Evolutionary conservation across 2,113 vertebrate genomes (phyloP).

Genomic region (Microcebus griseorufus): DNA sequence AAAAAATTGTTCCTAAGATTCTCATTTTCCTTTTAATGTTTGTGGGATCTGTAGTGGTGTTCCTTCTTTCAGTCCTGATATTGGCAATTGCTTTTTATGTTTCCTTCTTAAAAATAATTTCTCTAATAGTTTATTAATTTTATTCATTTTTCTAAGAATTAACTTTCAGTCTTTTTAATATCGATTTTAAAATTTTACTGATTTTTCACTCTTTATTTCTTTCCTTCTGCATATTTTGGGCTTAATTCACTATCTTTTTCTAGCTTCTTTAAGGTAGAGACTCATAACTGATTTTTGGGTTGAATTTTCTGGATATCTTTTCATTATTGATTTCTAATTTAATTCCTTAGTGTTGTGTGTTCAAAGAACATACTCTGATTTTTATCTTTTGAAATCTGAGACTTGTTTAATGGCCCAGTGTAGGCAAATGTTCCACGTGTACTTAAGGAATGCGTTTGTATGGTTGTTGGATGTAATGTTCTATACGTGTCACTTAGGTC

Average conservation of each 20-base stretch:
- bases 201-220: background rate
- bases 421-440: background rate
- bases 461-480: background rate
- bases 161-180: background rate
- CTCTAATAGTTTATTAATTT: background rate
- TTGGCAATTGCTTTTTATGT: background rate
- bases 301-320: background rate
- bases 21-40: background rate
- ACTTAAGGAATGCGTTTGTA: background rate
- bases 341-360: background rate
- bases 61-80: background rate
- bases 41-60: background rate
- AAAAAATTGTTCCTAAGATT: background rate
- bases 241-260: background rate
- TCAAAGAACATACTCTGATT: background rate
- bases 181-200: background rate
- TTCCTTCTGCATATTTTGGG: background rate
- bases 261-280: background rate
- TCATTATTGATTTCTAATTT: background rate
- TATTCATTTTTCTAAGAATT: background rate
- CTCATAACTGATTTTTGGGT: background rate
- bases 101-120: constrained; percentile 13
- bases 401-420: background rate
- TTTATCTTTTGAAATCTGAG: background rate
- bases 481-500: background rate